Evolutionary conservation across 2,113 vertebrate species (phyloP).

Genomic region (Pongo pygmaeus): DNA sequence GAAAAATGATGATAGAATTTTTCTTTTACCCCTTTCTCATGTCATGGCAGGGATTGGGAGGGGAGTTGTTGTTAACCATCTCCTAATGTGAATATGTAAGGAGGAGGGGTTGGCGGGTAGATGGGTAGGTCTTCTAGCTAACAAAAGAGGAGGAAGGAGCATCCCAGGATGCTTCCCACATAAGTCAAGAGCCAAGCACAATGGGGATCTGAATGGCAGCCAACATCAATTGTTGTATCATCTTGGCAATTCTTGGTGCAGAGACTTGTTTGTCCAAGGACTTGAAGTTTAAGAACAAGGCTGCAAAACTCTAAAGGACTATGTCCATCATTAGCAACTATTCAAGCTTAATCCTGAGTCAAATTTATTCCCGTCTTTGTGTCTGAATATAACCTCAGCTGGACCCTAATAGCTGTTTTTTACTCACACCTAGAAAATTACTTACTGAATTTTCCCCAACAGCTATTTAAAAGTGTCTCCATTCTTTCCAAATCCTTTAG

Average conservation of each 20-base stretch:
- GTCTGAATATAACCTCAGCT: not conserved
- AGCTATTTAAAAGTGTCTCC: not conserved
- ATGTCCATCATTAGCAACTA: not conserved
- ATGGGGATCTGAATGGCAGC: not conserved
- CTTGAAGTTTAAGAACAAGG: not conserved
- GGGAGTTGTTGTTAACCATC: not conserved
- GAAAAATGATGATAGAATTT: not conserved
- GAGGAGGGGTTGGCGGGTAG: accelerated
- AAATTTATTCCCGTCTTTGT: not conserved
- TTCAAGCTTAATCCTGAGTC: not conserved
- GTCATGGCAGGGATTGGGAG: not conserved
- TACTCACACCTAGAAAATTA: not conserved
- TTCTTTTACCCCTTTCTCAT: not conserved
- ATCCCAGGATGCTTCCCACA: not conserved
- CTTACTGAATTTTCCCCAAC: not conserved
- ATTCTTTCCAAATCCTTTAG: not conserved
- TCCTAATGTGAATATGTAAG: not conserved
- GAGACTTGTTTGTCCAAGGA: not conserved
- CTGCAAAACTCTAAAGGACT: not conserved
- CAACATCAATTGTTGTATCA: not conserved
- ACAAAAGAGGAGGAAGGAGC: not conserved
- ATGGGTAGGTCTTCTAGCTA: not conserved
- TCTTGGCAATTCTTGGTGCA: not conserved
- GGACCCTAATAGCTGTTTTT: not conserved
- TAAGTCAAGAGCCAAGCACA: not conserved